Evolutionary conservation across 2,888 invertebrate species (phyloP).

Genomic region (Dexiosoma caninum): DNA sequence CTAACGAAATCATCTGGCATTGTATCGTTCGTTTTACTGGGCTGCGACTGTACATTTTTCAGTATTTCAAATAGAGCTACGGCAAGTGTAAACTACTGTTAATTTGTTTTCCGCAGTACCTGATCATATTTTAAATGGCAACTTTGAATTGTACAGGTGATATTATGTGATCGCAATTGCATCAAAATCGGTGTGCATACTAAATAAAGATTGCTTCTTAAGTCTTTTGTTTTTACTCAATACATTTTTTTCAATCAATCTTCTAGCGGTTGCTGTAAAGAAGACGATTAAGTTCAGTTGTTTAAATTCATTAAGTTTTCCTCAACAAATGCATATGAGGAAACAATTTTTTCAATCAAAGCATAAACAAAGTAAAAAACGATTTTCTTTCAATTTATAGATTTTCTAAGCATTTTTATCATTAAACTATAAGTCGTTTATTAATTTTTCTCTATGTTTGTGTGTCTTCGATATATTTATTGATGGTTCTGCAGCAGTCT

Average conservation of each 20-base stretch:
- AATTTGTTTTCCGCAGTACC: no score
- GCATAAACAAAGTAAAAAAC: slow-evolving; percentile 48
- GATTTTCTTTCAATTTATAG: slow-evolving; percentile 8
- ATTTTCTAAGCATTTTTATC: slow-evolving; percentile 3
- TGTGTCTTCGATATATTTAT: slow-evolving; percentile 9
- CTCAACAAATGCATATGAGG: background rate
- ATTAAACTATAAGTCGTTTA: slow-evolving; percentile 31
- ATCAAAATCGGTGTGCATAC: background rate
- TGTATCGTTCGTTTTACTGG: no score
- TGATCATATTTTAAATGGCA: no score
- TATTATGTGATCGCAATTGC: background rate
- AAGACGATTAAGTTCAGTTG: slow-evolving; percentile 59
- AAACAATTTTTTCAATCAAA: slow-evolving; percentile 24
- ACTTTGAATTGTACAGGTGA: no score
- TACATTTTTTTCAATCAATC: background rate
- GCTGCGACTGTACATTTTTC: no score
- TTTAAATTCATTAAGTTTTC: slow-evolving; percentile 66
- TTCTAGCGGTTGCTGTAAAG: background rate
- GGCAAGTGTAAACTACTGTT: no score
- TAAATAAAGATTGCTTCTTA: background rate
- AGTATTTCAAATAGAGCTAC: no score
- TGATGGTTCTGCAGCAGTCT: background rate
- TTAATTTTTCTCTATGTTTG: slow-evolving; percentile 14
- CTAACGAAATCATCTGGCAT: no score
- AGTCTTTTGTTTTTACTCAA: background rate